These are phyloP conservation scores for Drosophila pachea DNA, from an alignment of 1,140 invertebrate genomes.

Conservation along the genomic window DNA sequence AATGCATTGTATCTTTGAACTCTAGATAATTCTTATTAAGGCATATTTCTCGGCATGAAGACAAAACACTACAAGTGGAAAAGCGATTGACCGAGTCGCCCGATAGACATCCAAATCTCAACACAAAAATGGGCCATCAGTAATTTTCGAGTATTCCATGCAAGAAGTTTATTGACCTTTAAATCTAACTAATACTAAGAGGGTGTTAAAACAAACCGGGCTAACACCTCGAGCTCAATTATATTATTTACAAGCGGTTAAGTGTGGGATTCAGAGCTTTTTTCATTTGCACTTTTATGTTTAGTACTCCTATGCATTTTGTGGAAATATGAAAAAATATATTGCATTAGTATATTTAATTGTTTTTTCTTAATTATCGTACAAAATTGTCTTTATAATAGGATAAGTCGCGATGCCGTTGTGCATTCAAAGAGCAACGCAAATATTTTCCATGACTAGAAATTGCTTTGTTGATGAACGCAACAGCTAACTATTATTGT, in stretches of 20 bases:
- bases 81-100: neutral
- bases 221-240: neutral
- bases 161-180: neutral
- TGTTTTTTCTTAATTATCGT: slow-evolving; percentile 28
- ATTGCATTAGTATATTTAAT: slow-evolving; percentile 38
- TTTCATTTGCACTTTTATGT: slow-evolving; percentile 44
- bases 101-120: neutral
- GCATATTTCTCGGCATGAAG: neutral
- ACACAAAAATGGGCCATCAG: no score
- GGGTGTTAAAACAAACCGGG: no score
- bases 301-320: slow-evolving; percentile 25
- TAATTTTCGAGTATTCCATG: neutral
- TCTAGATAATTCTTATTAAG: neutral
- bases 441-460: slow-evolving; percentile 34
- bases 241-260: slow-evolving; percentile 7
- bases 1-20: slow-evolving; percentile 20
- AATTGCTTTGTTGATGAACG: slow-evolving; percentile 16
- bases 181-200: neutral
- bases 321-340: slow-evolving; percentile 59
- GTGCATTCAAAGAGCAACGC: slow-evolving; percentile 21
- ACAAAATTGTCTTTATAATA: slow-evolving; percentile 59
- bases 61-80: no score
- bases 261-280: slow-evolving; percentile 10
- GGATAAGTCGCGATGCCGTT: slow-evolving; percentile 41
- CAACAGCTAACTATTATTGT: slow-evolving; percentile 18